A percentile compares a stretch with the other conserved stretches of the same genome.
Evolutionary conservation across 1,140 invertebrate species (phyloP).

Genomic region (Diorhabda carinulata): DNA sequence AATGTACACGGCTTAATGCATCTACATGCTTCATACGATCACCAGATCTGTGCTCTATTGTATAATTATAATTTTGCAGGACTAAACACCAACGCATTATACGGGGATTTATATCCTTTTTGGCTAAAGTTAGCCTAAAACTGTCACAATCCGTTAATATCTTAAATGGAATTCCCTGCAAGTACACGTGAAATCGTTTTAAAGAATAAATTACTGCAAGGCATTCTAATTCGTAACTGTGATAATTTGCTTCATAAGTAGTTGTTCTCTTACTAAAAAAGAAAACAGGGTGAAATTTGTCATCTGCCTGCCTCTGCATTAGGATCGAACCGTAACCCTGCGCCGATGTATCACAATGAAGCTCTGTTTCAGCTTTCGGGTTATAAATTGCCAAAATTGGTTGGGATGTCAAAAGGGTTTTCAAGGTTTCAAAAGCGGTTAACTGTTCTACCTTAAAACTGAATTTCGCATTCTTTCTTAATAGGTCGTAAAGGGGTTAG

Average conservation of each 20-base stretch:
- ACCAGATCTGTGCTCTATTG: background rate
- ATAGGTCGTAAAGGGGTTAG: slow-evolving; percentile 34
- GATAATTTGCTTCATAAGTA: slow-evolving; percentile 44
- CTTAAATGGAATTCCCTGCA: slow-evolving; percentile 37
- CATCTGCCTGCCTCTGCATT: slow-evolving; percentile 22
- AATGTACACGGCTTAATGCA: background rate
- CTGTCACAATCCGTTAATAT: slow-evolving; percentile 42
- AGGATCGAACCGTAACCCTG: slow-evolving; percentile 17
- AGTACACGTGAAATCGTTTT: slow-evolving; percentile 23
- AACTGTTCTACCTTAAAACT: slow-evolving; percentile 26
- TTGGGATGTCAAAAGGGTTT: slow-evolving; percentile 4
- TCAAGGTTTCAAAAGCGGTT: slow-evolving; percentile 33
- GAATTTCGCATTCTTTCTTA: slow-evolving; percentile 35
- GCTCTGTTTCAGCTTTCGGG: slow-evolving; percentile 15
- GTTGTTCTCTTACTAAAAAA: slow-evolving; percentile 45
- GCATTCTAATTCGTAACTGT: slow-evolving; percentile 48
- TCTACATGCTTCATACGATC: background rate
- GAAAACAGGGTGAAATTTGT: slow-evolving; percentile 38
- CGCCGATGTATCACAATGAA: slow-evolving; percentile 22
- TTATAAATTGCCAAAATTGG: slow-evolving; percentile 24
- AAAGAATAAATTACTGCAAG: slow-evolving; percentile 48
- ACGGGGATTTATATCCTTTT: slow-evolving; percentile 31
- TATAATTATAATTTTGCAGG: slow-evolving; percentile 25
- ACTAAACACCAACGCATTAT: slow-evolving; percentile 31
- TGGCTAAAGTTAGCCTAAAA: slow-evolving; percentile 32